Percentiles rank a stretch among this genome's conserved stretches.
These are phyloP conservation scores for Pteruthius melanotis DNA, from an alignment of 2,113 vertebrate species.

Conservation along the genomic window DNA sequence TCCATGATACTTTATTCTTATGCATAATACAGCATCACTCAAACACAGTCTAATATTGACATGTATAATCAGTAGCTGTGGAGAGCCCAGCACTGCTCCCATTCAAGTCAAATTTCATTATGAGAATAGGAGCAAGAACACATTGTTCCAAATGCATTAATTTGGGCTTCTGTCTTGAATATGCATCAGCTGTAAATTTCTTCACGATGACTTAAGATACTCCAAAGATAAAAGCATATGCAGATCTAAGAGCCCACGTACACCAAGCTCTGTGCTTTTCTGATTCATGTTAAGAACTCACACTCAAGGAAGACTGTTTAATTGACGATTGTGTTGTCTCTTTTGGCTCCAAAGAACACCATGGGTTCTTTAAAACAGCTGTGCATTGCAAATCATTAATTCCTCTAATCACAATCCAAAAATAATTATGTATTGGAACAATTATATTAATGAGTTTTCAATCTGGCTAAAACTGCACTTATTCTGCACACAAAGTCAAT, in stretches of 20 bases:
- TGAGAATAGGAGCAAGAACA: neutral
- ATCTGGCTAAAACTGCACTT: neutral
- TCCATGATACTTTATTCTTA: constrained; percentile 19
- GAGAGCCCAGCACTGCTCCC: neutral
- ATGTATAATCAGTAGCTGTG: neutral
- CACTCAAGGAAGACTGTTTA: neutral
- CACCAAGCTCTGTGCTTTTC: neutral
- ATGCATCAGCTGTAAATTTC: constrained; percentile 13
- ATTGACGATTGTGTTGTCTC: neutral
- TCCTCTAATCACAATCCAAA: neutral
- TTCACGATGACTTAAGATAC: neutral
- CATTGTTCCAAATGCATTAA: constrained; percentile 24
- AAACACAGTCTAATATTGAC: constrained; percentile 38
- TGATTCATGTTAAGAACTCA: neutral
- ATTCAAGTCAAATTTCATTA: constrained; percentile 53
- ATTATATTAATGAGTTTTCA: neutral
- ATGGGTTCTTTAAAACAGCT: neutral
- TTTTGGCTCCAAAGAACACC: neutral
- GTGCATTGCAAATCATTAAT: neutral
- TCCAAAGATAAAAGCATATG: constrained; percentile 6
- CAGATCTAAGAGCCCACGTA: neutral
- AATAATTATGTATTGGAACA: neutral
- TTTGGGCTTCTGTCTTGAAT: constrained; percentile 17
- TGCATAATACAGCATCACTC: constrained; percentile 15
- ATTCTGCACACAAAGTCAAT: neutral